Conservation (phyloP, 2,888 invertebrate genomes). For the Nomada ruficornis region DNA sequence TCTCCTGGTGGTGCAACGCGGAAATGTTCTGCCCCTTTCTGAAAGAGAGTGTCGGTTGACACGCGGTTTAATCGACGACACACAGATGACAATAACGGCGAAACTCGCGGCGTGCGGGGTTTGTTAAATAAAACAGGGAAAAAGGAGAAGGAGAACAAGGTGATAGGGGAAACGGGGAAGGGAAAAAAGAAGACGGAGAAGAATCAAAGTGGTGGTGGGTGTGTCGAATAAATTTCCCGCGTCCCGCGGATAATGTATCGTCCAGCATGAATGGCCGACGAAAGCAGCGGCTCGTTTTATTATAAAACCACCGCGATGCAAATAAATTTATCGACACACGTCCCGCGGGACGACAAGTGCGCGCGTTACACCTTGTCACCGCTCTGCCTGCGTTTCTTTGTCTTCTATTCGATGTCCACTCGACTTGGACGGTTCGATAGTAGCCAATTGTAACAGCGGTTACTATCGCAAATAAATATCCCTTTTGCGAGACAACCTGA, state of each 20-base stretch:
- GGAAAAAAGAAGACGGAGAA: conserved; percentile 9
- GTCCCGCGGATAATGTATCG: conserved; percentile 61
- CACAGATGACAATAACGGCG: conserved; percentile 56
- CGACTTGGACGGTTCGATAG: conserved; percentile 47
- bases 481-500: background rate
- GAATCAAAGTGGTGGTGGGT: conserved; percentile 24
- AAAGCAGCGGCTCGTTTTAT: conserved; percentile 58
- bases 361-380: conserved; percentile 64
- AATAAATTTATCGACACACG: conserved; percentile 71
- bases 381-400: conserved; percentile 52
- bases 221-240: conserved; percentile 60
- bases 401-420: conserved; percentile 51
- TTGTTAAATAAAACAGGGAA: conserved; percentile 30
- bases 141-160: background rate
- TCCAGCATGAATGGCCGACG: conserved; percentile 56
- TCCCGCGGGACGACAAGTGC: conserved; percentile 41
- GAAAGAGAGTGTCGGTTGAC: conserved; percentile 55
- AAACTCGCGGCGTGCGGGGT: conserved; percentile 29
- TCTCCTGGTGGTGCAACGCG: conserved; percentile 33
- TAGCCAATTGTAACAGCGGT: conserved; percentile 34
- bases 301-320: conserved; percentile 61
- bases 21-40: conserved; percentile 43
- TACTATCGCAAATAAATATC: background rate
- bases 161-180: background rate
- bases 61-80: conserved; percentile 60